Evolutionary conservation across 2,888 invertebrate genomes (phyloP).

Genomic region (Dynastes maya): DNA sequence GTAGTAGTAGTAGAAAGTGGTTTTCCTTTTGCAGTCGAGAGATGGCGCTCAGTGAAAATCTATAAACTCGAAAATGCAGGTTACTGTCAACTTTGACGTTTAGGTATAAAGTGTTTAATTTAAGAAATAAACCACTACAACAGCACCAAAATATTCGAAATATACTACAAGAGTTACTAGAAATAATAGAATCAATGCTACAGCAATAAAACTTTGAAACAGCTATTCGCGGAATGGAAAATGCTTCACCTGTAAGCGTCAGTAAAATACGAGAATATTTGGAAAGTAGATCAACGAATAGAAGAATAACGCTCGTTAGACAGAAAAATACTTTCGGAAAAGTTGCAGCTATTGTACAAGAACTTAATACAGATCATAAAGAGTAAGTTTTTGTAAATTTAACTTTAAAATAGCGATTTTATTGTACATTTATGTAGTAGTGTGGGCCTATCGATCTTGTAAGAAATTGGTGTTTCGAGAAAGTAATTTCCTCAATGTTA

Average conservation of each 20-base stretch:
- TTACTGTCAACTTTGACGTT: constrained; percentile 7
- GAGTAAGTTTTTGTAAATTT: constrained; percentile 37
- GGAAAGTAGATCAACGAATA: constrained; percentile 51
- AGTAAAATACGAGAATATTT: constrained; percentile 57
- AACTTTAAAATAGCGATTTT: neutral
- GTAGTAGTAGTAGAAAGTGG: neutral
- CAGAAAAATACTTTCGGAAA: constrained; percentile 53
- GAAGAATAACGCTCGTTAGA: constrained; percentile 35
- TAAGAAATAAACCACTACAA: neutral
- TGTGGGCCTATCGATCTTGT: too few relatives aligned
- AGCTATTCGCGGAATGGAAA: constrained; percentile 54
- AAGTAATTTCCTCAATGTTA: too few relatives aligned
- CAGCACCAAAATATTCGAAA: too few relatives aligned
- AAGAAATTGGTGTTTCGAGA: too few relatives aligned
- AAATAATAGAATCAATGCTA: too few relatives aligned
- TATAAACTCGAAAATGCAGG: neutral
- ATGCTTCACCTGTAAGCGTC: constrained; percentile 56
- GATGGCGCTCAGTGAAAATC: neutral
- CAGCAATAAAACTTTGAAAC: too few relatives aligned
- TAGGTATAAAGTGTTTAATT: neutral
- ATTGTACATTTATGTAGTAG: neutral
- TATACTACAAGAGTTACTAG: too few relatives aligned
- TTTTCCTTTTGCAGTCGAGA: neutral
- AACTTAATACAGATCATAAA: constrained; percentile 41
- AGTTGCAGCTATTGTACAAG: constrained; percentile 48